Conservation (phyloP, 2,113 vertebrate species). For the Scopus umbretta region DNA sequence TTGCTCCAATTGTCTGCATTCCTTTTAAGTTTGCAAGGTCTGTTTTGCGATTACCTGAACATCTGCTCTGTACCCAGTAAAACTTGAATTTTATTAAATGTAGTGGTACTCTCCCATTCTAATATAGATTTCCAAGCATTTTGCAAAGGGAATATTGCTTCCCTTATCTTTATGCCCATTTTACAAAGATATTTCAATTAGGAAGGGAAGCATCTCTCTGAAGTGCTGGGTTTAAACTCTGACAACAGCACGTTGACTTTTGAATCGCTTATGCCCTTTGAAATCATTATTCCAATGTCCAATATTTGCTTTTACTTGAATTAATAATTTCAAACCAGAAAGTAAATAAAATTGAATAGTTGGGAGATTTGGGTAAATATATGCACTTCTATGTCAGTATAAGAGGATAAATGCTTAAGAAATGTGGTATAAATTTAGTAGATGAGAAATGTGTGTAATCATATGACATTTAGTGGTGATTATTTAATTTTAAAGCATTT, state of each 20-base stretch:
- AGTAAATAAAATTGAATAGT: neutral
- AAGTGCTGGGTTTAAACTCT: neutral
- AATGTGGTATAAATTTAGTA: neutral
- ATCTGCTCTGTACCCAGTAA: neutral
- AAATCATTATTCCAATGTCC: neutral
- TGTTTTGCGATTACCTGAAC: neutral
- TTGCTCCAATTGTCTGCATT: neutral
- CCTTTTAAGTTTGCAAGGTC: neutral
- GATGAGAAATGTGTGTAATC: neutral
- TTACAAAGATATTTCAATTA: neutral
- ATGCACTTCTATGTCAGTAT: neutral
- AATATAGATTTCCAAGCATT: neutral
- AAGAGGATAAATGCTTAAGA: neutral
- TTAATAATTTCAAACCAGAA: neutral
- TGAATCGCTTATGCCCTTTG: neutral
- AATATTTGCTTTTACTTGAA: neutral
- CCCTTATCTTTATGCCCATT: neutral
- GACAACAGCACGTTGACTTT: neutral
- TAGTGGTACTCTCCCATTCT: neutral
- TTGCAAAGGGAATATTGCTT: neutral
- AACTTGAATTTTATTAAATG: neutral
- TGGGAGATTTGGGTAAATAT: neutral
- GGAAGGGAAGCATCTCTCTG: neutral
- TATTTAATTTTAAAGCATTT: constrained; percentile 47
- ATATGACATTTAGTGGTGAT: constrained; percentile 9